These are phyloP conservation scores for Heterodera filipjevi DNA, from an alignment of 2,888 invertebrate species.

Conservation along the genomic window DNA sequence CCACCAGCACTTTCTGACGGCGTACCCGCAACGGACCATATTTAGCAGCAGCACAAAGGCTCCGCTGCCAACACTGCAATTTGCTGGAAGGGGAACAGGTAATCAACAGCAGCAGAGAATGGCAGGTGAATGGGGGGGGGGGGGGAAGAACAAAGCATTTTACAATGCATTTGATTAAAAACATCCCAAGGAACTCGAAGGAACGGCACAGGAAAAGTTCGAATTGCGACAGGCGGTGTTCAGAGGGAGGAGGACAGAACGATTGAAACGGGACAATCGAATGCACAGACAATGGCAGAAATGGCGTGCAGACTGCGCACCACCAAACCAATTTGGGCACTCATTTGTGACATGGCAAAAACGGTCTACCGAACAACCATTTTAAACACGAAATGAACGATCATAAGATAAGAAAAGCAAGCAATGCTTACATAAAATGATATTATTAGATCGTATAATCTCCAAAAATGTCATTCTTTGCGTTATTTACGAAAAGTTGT, in stretches of 20 bases:
- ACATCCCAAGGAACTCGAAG: neutral
- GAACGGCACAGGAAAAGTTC: neutral
- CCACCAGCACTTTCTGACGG: constrained; percentile 6
- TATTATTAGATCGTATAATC: neutral
- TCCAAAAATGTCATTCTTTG: neutral
- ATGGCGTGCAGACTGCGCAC: constrained; percentile 36
- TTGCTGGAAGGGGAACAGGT: neutral
- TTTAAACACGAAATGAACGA: neutral
- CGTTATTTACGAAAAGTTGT: constrained; percentile 36
- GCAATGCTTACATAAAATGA: too few species aligned
- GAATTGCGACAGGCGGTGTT: neutral
- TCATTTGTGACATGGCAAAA: constrained; percentile 42
- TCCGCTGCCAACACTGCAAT: neutral
- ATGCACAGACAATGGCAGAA: constrained; percentile 33
- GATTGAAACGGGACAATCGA: constrained; percentile 22
- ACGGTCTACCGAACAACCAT: constrained; percentile 37
- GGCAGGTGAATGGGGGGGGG: neutral
- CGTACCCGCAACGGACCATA: neutral
- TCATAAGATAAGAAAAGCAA: too few species aligned
- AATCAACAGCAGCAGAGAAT: neutral
- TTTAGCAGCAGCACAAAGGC: constrained; percentile 4
- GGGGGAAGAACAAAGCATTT: neutral
- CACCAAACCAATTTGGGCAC: constrained; percentile 42
- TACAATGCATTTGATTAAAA: too few species aligned
- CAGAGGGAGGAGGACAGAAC: neutral